phyloP scores from a whole-genome alignment of 1,140 invertebrate species.

The Zaprionus taronus region DNA sequence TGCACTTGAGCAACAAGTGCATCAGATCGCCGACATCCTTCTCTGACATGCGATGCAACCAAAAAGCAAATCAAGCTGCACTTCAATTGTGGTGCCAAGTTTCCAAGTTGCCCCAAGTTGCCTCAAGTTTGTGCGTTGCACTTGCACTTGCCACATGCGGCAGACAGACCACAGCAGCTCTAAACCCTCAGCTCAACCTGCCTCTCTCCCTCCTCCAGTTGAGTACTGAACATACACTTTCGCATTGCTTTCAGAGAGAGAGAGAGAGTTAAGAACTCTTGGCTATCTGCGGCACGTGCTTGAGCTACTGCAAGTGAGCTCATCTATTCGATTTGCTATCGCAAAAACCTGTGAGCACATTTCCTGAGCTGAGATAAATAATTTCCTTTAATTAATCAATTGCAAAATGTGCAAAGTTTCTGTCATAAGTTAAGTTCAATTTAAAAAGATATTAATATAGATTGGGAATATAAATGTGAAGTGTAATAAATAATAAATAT shows the following conservation, averaged over 20 bases:
- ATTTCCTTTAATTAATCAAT: too few relatives aligned
- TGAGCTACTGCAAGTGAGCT: not conserved
- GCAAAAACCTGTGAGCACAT: too few relatives aligned
- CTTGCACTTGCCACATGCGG: not conserved
- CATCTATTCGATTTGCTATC: not conserved
- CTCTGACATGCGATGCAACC: constrained; percentile 1
- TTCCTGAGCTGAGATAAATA: too few relatives aligned
- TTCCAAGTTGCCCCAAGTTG: constrained; percentile 41
- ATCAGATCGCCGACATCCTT: constrained; percentile 51
- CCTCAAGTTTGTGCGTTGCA: constrained; percentile 16
- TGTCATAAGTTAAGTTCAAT: too few relatives aligned
- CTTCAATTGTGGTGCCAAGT: constrained; percentile 57
- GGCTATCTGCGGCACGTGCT: not conserved
- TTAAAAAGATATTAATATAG: too few relatives aligned
- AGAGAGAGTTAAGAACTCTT: not conserved
- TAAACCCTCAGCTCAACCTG: not conserved
- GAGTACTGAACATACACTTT: too few relatives aligned
- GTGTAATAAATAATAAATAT: too few relatives aligned
- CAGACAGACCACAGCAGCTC: not conserved
- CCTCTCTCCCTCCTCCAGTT: too few relatives aligned
- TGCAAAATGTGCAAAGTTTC: too few relatives aligned
- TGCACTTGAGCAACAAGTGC: constrained; percentile 78
- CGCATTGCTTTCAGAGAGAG: too few relatives aligned
- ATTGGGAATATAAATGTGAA: too few relatives aligned
- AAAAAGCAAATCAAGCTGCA: constrained; percentile 30